Evolutionary conservation across 2,888 invertebrate species (phyloP).

Genomic region (Tricholauxania praeusta): DNA sequence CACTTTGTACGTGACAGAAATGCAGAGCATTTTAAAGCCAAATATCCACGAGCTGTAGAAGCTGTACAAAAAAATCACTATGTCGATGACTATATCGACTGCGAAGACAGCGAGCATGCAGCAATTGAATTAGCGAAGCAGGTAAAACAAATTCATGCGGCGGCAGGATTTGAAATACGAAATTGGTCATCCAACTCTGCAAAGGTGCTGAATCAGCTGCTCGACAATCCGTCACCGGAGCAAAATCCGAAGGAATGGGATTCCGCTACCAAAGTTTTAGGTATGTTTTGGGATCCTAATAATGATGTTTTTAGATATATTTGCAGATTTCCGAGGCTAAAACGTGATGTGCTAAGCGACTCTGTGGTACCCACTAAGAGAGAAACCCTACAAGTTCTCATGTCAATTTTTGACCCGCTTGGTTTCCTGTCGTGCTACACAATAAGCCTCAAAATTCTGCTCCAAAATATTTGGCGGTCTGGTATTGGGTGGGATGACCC

Average conservation of each 20-base stretch:
- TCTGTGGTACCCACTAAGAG: constrained; percentile 38
- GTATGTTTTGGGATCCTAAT: constrained; percentile 43
- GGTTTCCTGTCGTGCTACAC: constrained; percentile 44
- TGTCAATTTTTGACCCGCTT: constrained; percentile 45
- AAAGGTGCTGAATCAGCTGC: constrained; percentile 1
- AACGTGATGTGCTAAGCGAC: constrained; percentile 24
- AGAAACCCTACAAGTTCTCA: constrained; percentile 41
- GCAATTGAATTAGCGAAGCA: constrained; percentile 28
- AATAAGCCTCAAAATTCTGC: constrained; percentile 39
- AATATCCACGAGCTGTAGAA: constrained; percentile 47
- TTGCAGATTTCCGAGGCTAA: constrained; percentile 40
- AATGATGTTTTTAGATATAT: constrained; percentile 42
- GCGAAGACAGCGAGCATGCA: constrained; percentile 25
- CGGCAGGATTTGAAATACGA: constrained; percentile 14
- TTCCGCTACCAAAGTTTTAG: constrained; percentile 32
- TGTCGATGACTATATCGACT: constrained; percentile 51
- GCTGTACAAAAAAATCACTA: constrained; percentile 53
- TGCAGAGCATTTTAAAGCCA: constrained; percentile 24
- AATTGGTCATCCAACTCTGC: constrained; percentile 38
- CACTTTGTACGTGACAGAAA: constrained; percentile 35
- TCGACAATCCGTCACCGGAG: neutral
- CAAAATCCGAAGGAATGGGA: constrained; percentile 34
- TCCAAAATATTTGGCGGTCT: constrained; percentile 43
- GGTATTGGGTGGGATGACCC: constrained; percentile 40
- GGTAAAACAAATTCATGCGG: constrained; percentile 25